A percentile compares a stretch with the other conserved stretches of the same genome.
These are phyloP conservation scores for Mallotus villosus DNA, from an alignment of 2,797 vertebrate genomes.

Conservation along the genomic window DNA sequence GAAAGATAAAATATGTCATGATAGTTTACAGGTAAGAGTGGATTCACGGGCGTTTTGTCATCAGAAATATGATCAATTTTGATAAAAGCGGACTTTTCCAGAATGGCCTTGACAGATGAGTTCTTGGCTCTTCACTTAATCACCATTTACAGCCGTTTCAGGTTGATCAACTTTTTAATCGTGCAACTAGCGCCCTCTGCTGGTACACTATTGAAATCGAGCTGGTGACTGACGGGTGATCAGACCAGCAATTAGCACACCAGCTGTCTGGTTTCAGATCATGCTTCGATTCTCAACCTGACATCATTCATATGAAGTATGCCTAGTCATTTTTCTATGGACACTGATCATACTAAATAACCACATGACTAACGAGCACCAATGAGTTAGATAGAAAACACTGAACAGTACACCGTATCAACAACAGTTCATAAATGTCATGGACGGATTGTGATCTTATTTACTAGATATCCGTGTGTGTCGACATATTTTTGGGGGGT, in stretches of 20 bases:
- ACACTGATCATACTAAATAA: too few relatives aligned
- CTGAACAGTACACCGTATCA: background rate
- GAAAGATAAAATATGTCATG: background rate
- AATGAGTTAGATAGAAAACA: too few relatives aligned
- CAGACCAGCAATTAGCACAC: too few relatives aligned
- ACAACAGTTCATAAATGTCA: background rate
- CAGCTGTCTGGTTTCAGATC: too few relatives aligned
- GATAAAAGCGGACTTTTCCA: background rate
- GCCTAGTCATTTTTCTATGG: too few relatives aligned
- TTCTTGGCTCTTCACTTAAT: background rate
- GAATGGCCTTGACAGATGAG: background rate
- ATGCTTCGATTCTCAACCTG: background rate
- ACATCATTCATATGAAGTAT: background rate
- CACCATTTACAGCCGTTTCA: background rate
- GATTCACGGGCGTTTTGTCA: background rate
- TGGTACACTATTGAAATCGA: constrained; percentile 3
- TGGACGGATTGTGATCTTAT: too few relatives aligned
- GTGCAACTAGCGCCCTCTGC: constrained; percentile 32
- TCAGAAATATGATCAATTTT: background rate
- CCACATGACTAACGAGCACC: too few relatives aligned
- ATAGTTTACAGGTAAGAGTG: background rate
- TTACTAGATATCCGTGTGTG: too few relatives aligned
- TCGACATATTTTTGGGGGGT: too few relatives aligned
- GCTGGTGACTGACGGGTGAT: too few relatives aligned
- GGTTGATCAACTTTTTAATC: background rate